Evolutionary conservation across 2,113 vertebrate species (phyloP), one percentile per base, ranked within the genome.

Genomic region (Neolamprologus fasciatus): DNA sequence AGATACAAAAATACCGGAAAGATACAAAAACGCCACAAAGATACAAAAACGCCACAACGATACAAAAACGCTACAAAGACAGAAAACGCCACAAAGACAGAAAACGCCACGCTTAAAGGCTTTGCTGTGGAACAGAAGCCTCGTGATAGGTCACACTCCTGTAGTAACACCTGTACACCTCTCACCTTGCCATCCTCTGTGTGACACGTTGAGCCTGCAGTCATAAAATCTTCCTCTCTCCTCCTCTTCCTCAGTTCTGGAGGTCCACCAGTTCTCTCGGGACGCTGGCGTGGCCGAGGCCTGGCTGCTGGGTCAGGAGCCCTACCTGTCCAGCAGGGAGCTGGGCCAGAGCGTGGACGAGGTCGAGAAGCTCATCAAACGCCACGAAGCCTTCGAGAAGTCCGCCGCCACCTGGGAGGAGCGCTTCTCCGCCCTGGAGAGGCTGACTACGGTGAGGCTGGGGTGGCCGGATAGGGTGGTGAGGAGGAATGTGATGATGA

Each of bases 321-420:
- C 98, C 0, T 99, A 99, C 94, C 96, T 99, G 8, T 98, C 98
- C 76, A 97, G 98, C 85, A 96, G 97, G 21, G 98, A 98, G 92
- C 95, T 99, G 50, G 98, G 98, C 6, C 97, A 97, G 92, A 99
- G 98, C 0, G 98, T 99, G 57, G 98, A 98, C 3, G 98, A 99
- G 90, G 98, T 99, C 89, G 98, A 99, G 95, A 99, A 99, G 73
- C 94, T 99, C 73, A 98, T 99, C 95, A 99, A 99, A 91, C 95
- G 98, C 23, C 98, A 99, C 0, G 98, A 99, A 92, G 98, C 98
- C 1, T 99, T 99, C 68, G 98, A 99, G 91, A 99, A 99, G 93
- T 99, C 98, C 0, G 98, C 98, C 9, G 98, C 98, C 6, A 99
- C 98, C 73, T 99, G 98, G 98, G 98, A 99, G 5, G 98, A 99